A percentile compares a stretch with the other conserved stretches of the same genome.
phyloP scores from a whole-genome alignment of 2,888 invertebrate genomes.

The Polylopha cassiicola region DNA sequence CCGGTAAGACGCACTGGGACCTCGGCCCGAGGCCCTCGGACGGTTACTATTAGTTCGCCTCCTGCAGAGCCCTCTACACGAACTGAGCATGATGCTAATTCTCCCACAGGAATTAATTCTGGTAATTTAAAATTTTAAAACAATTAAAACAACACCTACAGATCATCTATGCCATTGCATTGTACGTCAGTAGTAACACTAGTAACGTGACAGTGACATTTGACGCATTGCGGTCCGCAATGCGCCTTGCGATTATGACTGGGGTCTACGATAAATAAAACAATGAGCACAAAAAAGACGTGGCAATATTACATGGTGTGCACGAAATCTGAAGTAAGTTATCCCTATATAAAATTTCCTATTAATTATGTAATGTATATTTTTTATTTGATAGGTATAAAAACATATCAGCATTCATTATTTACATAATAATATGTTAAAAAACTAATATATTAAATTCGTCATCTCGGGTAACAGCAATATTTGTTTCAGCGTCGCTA shows the following conservation, averaged over 20 bases:
- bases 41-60: slow-evolving; percentile 92
- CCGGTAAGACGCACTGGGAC: slow-evolving; percentile 93
- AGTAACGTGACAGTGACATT: background rate
- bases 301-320: too few species aligned
- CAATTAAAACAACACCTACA: background rate
- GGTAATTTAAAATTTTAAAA: slow-evolving; percentile 14
- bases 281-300: background rate
- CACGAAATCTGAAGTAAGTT: too few species aligned
- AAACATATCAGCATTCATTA: too few species aligned
- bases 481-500: too few species aligned
- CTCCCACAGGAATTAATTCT: slow-evolving; percentile 91
- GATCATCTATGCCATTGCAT: too few species aligned
- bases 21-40: slow-evolving; percentile 90
- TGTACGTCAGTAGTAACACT: too few species aligned
- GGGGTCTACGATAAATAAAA: background rate
- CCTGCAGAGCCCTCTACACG: slow-evolving; percentile 76
- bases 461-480: too few species aligned
- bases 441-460: too few species aligned
- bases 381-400: too few species aligned
- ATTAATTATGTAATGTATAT: too few species aligned
- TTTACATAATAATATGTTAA: too few species aligned
- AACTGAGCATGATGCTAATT: slow-evolving; percentile 69
- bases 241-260: slow-evolving; percentile 3
- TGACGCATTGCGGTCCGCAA: slow-evolving; percentile 5
- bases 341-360: too few species aligned